Conservation (phyloP, 2,797 vertebrate genomes). For the Heteromormyrus szaboi region DNA sequence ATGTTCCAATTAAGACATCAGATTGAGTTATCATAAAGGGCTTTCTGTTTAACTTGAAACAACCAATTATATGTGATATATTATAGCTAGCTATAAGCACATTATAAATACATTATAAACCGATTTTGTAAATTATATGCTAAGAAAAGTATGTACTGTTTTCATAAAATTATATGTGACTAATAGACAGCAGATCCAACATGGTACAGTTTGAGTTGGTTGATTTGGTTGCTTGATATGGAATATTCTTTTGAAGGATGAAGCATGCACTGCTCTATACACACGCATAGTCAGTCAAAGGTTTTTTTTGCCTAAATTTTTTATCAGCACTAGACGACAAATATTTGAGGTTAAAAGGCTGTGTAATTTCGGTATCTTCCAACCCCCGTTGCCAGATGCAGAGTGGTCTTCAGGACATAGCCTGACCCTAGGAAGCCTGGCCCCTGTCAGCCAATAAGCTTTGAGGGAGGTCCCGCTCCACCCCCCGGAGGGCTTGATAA, state of each 20-base stretch:
- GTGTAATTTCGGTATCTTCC: neutral
- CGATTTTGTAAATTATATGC: neutral
- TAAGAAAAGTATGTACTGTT: neutral
- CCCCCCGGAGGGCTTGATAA: neutral
- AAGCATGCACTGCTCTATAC: too few species aligned
- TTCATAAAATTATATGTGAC: neutral
- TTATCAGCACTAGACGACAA: conserved; percentile 13
- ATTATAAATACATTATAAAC: neutral
- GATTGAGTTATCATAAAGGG: neutral
- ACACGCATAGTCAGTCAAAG: neutral
- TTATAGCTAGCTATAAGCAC: neutral
- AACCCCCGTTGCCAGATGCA: neutral
- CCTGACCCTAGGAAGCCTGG: neutral
- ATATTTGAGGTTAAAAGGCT: conserved; percentile 13
- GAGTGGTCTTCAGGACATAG: neutral
- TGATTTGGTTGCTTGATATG: neutral
- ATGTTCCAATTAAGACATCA: neutral
- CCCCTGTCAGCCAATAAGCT: conserved; percentile 11
- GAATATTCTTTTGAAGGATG: neutral
- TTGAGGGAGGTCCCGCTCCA: conserved; percentile 12
- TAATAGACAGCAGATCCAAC: neutral
- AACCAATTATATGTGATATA: neutral
- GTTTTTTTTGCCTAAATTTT: neutral
- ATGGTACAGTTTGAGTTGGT: neutral
- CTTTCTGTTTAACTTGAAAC: neutral